Evolutionary conservation across 2,888 invertebrate genomes (phyloP).

Genomic region (Globia sparganii): DNA sequence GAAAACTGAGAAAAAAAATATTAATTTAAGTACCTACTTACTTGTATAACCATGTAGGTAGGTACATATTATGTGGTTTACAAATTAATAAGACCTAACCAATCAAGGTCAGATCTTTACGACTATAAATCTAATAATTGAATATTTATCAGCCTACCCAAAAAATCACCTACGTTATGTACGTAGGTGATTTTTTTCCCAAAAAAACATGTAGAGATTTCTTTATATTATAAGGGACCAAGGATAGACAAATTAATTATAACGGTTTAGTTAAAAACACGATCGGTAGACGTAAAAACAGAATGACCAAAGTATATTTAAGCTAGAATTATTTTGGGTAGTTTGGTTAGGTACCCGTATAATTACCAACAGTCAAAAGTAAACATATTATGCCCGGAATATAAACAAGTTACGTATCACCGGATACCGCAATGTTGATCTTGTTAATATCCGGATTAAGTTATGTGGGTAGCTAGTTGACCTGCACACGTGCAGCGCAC

Average conservation of each 20-base stretch:
- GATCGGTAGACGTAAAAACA: slow-evolving; percentile 4
- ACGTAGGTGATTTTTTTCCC: too few species aligned
- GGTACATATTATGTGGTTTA: not conserved
- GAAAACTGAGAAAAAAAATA: too few species aligned
- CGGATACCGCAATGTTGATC: slow-evolving; percentile 1
- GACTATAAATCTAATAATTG: not conserved
- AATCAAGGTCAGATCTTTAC: not conserved
- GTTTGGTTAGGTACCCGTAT: not conserved
- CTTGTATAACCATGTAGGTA: too few species aligned
- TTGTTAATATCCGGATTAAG: not conserved
- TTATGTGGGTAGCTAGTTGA: not conserved
- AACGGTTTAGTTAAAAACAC: slow-evolving; percentile 5
- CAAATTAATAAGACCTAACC: not conserved
- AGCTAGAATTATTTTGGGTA: slow-evolving; percentile 7
- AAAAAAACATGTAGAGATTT: slow-evolving; percentile 9
- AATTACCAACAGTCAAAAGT: not conserved
- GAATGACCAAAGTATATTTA: slow-evolving; percentile 11
- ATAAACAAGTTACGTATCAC: not conserved
- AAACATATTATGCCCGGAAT: not conserved
- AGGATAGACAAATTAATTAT: slow-evolving; percentile 2
- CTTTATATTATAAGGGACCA: not conserved
- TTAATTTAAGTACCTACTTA: not conserved
- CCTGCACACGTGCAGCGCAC: not conserved
- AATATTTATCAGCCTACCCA: not conserved
- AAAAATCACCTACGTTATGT: too few species aligned